Evolutionary conservation across 2,888 invertebrate species (phyloP).

Genomic region (Rhyacophila evoluta): DNA sequence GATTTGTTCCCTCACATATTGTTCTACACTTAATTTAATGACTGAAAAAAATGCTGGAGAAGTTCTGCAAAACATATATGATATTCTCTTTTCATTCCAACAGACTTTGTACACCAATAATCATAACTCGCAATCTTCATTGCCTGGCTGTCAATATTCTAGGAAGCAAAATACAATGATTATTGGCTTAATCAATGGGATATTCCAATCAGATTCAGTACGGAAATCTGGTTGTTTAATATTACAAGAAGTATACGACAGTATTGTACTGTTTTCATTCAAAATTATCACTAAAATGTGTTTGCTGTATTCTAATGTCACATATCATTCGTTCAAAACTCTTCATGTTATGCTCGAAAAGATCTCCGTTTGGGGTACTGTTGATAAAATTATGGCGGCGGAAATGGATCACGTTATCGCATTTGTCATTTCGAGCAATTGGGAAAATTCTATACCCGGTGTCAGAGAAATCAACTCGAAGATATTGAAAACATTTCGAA

Average conservation of each 20-base stretch:
- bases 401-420: constrained; percentile 64
- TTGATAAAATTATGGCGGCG: constrained; percentile 56
- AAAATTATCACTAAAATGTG: constrained; percentile 61
- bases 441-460: constrained; percentile 73
- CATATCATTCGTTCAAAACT: constrained; percentile 66
- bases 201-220: constrained; percentile 61
- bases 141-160: neutral
- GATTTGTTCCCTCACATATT: constrained; percentile 65
- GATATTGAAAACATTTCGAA: constrained; percentile 64
- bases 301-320: constrained; percentile 68
- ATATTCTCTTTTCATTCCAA: neutral
- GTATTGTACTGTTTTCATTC: constrained; percentile 59
- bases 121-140: neutral
- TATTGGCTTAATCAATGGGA: constrained; percentile 64
- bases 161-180: constrained; percentile 31
- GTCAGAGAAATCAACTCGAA: constrained; percentile 68
- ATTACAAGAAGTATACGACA: constrained; percentile 37
- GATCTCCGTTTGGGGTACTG: constrained; percentile 61
- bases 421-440: constrained; percentile 71
- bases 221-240: constrained; percentile 9
- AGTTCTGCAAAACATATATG: neutral
- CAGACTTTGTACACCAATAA: neutral
- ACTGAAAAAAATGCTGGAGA: constrained; percentile 54
- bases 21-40: constrained; percentile 59
- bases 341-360: constrained; percentile 64